A percentile compares a stretch with the other conserved stretches of the same genome.
These are phyloP conservation scores for Molorchus minor DNA, from an alignment of 2,888 invertebrate species.

Conservation along the genomic window DNA sequence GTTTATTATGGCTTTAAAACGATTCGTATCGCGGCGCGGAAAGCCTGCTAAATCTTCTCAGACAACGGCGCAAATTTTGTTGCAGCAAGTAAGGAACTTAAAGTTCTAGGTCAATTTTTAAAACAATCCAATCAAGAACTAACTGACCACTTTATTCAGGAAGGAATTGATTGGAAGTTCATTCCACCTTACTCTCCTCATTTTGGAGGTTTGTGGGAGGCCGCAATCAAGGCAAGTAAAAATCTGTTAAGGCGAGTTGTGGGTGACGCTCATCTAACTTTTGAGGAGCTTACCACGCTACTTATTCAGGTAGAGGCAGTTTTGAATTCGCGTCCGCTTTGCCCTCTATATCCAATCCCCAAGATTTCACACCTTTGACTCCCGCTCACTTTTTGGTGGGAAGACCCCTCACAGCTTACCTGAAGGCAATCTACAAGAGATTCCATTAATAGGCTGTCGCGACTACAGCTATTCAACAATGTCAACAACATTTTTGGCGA, in stretches of 20 bases:
- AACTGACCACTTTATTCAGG: background rate
- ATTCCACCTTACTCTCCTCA: constrained; percentile 49
- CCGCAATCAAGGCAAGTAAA: constrained; percentile 49
- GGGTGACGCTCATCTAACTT: constrained; percentile 40
- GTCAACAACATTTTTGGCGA: background rate
- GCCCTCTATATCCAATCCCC: constrained; percentile 40
- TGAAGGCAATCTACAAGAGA: background rate
- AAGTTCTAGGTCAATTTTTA: constrained; percentile 19
- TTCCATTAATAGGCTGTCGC: background rate
- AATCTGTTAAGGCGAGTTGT: constrained; percentile 42
- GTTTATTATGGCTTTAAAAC: constrained; percentile 36
- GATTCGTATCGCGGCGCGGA: constrained; percentile 37
- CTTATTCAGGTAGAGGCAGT: constrained; percentile 46
- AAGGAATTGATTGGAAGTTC: constrained; percentile 48
- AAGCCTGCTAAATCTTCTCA: constrained; percentile 30
- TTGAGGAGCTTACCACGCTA: constrained; percentile 49
- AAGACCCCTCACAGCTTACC: constrained; percentile 42
- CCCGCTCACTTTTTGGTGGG: constrained; percentile 15
- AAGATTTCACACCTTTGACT: constrained; percentile 2
- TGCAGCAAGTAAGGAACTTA: constrained; percentile 26
- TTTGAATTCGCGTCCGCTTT: constrained; percentile 52
- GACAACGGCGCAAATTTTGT: constrained; percentile 41
- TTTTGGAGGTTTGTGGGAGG: constrained; percentile 53
- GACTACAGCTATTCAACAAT: background rate
- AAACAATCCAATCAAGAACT: background rate